phyloP scores from a whole-genome alignment of 1,140 invertebrate genomes.

The Diprion similis region DNA sequence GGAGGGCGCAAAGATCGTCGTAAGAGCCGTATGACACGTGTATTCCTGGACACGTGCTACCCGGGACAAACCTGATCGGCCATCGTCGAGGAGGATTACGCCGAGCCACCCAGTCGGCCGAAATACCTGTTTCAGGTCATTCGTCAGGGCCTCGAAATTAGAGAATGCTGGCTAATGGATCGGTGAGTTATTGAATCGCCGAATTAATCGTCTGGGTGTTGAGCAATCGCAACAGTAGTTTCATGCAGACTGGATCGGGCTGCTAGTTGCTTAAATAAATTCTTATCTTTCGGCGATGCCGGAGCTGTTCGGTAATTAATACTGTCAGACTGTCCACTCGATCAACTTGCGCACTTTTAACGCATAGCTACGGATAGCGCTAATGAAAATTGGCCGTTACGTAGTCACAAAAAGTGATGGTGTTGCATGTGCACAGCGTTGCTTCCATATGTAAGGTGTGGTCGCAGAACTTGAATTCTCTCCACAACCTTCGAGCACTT shows the following conservation, averaged over 20 bases:
- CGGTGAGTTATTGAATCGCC: background rate
- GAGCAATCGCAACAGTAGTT: too few species aligned
- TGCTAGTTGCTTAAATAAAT: too few species aligned
- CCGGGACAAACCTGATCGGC: slow-evolving; percentile 20
- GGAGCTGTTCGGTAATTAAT: background rate
- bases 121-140: background rate
- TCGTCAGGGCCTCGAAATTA: background rate
- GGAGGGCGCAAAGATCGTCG: background rate
- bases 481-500: too few species aligned
- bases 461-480: too few species aligned
- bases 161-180: background rate
- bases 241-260: too few species aligned
- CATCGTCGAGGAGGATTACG: slow-evolving; percentile 26
- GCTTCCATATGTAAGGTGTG: too few species aligned
- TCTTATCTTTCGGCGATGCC: too few species aligned
- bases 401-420: background rate
- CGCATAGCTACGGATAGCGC: background rate
- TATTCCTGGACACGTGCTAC: slow-evolving; percentile 31
- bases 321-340: background rate
- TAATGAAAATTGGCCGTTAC: slow-evolving; percentile 1
- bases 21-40: background rate
- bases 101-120: background rate
- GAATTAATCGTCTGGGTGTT: background rate
- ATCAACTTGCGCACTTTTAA: too few species aligned
- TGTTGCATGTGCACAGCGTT: too few species aligned